Conservation (phyloP, 2,888 invertebrate genomes). For the Nezara viridula region DNA sequence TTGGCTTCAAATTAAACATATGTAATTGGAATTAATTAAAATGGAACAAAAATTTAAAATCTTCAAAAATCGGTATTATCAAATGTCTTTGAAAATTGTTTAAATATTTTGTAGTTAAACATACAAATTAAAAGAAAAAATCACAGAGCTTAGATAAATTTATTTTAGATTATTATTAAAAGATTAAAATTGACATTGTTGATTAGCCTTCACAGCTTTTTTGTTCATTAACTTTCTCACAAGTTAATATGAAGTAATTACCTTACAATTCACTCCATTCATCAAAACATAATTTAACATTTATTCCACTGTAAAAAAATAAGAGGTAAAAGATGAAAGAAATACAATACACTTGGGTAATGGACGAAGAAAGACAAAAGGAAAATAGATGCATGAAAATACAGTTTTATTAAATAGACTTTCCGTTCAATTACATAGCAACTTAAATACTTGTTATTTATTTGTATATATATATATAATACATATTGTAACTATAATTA, state of each 20-base stretch:
- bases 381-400: slow-evolving; percentile 59
- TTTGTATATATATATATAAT: slow-evolving; percentile 54
- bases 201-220: not conserved
- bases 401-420: slow-evolving; percentile 60
- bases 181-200: not conserved
- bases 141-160: not conserved
- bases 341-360: slow-evolving; percentile 20
- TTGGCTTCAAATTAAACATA: not conserved
- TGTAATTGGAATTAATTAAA: not conserved
- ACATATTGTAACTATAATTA: slow-evolving; percentile 52
- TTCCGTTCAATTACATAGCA: slow-evolving; percentile 59
- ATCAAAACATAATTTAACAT: slow-evolving; percentile 14
- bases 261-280: slow-evolving; percentile 1
- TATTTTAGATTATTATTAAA: not conserved
- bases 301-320: not conserved
- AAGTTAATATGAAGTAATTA: not conserved
- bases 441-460: slow-evolving; percentile 57
- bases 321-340: slow-evolving; percentile 37
- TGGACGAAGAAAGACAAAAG: slow-evolving; percentile 54
- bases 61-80: not conserved
- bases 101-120: not conserved
- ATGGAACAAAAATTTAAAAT: not conserved
- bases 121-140: too few species aligned
- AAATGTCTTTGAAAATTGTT: not conserved
- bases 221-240: not conserved